A percentile compares a stretch with the other conserved stretches of the same genome.
These are phyloP conservation scores for Rana temporaria DNA, from an alignment of 2,113 vertebrate genomes.

Conservation along the genomic window DNA sequence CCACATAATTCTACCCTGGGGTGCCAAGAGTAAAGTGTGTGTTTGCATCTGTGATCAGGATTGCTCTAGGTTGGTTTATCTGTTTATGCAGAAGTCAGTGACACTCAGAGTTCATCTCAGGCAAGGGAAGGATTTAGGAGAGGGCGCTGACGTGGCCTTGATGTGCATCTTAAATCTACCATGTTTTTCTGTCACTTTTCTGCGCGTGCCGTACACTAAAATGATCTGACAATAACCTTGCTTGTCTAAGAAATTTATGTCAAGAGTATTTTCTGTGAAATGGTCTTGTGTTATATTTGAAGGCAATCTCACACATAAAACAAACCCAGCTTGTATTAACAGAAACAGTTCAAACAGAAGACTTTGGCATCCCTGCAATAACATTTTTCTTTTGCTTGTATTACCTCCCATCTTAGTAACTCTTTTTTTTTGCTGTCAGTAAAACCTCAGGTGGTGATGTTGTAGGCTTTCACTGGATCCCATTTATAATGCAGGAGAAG, in stretches of 20 bases:
- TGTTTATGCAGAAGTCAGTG: constrained; percentile 1
- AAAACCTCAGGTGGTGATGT: not conserved
- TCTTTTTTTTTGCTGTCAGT: not conserved
- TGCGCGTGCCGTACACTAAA: constrained; percentile 25
- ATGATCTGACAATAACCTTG: constrained; percentile 49
- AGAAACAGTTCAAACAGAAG: not conserved
- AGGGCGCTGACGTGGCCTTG: constrained; percentile 1
- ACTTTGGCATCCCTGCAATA: not conserved
- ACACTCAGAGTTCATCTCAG: constrained; percentile 31
- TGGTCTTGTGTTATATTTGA: constrained; percentile 17
- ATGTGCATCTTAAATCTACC: constrained; percentile 34
- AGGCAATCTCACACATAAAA: constrained; percentile 31
- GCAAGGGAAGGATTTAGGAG: constrained; percentile 19
- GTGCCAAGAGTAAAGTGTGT: not conserved
- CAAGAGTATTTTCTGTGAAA: constrained; percentile 32
- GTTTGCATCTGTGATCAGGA: not conserved
- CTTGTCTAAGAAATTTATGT: constrained; percentile 48
- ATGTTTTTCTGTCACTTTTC: constrained; percentile 26
- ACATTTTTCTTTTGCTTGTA: not conserved
- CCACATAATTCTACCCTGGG: too few relatives aligned
- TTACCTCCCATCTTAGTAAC: not conserved
- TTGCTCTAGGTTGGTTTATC: constrained; percentile 11
- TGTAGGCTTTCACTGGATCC: too few relatives aligned
- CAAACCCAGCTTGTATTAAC: not conserved
- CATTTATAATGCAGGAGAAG: too few relatives aligned